Evolutionary conservation across 1,140 invertebrate genomes (phyloP).

Genomic region (Carcinoscorpius rotundicauda): DNA sequence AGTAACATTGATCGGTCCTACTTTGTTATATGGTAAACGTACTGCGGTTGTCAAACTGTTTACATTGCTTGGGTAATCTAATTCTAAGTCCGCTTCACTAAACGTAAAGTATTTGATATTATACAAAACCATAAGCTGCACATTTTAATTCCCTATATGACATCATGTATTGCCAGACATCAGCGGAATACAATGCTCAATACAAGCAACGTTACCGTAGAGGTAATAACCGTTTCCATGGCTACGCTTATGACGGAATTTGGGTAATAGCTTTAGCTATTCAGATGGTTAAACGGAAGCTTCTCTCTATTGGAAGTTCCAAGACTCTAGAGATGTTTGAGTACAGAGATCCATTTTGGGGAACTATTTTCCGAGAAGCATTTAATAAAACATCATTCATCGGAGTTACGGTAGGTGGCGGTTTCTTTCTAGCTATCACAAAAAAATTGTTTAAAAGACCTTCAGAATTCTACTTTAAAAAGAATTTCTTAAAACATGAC

Average conservation of each 20-base stretch:
- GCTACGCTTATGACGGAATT: slow-evolving; percentile 93
- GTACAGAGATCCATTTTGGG: slow-evolving; percentile 74
- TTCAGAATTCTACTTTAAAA: too few species aligned
- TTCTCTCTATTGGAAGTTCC: slow-evolving; percentile 27
- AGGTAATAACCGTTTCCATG: slow-evolving; percentile 88
- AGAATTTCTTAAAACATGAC: too few species aligned
- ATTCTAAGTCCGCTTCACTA: too few species aligned
- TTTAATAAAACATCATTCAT: slow-evolving; percentile 82
- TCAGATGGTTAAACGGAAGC: slow-evolving; percentile 62
- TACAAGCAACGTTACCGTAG: slow-evolving; percentile 62
- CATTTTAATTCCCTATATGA: too few species aligned
- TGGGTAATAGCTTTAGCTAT: slow-evolving; percentile 91
- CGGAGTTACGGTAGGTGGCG: slow-evolving; percentile 68
- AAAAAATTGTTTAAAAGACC: too few species aligned
- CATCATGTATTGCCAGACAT: slow-evolving; percentile 47
- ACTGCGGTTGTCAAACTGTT: too few species aligned
- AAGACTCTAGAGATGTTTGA: slow-evolving; percentile 52
- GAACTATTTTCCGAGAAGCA: slow-evolving; percentile 69
- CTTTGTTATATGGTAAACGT: too few species aligned
- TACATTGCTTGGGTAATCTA: too few species aligned
- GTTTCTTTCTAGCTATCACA: too few species aligned
- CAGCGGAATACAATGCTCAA: slow-evolving; percentile 69
- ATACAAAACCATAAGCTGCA: too few species aligned
- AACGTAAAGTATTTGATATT: too few species aligned
- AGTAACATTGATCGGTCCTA: too few species aligned